These are phyloP conservation scores for Corythoichthys haematopterus DNA, from an alignment of 2,113 vertebrate genomes.

Conservation along the genomic window DNA sequence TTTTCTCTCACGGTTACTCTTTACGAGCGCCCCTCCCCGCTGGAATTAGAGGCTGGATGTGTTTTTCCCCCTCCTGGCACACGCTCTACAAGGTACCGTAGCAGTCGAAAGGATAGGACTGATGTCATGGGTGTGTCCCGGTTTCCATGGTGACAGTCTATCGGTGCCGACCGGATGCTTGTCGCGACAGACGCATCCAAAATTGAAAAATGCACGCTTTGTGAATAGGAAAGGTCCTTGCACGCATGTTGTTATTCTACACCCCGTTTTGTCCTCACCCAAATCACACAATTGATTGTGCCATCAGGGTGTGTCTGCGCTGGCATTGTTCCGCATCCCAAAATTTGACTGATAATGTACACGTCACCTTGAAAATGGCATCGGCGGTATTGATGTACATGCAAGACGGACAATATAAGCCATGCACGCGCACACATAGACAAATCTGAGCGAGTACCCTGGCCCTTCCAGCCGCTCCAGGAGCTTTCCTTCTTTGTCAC, in stretches of 20 bases:
- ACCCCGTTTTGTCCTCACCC: constrained; percentile 13
- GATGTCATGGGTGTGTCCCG: constrained; percentile 71
- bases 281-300: constrained; percentile 26
- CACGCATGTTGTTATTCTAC: constrained; percentile 24
- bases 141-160: constrained; percentile 67
- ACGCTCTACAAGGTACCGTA: constrained; percentile 52
- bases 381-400: constrained; percentile 25
- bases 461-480: constrained; percentile 96
- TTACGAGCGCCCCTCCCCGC: constrained; percentile 11
- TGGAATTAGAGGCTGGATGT: constrained; percentile 39
- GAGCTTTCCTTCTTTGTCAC: constrained; percentile 92
- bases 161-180: constrained; percentile 45
- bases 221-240: constrained; percentile 14
- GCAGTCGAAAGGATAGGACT: constrained; percentile 49
- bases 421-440: constrained; percentile 24
- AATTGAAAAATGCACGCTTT: constrained; percentile 15
- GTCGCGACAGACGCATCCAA: constrained; percentile 25
- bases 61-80: not conserved
- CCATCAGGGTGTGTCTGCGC: constrained; percentile 48
- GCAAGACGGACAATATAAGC: constrained; percentile 21
- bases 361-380: too few relatives aligned
- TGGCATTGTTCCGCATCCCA: constrained; percentile 5
- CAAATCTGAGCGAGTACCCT: constrained; percentile 78
- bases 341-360: constrained; percentile 4
- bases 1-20: constrained; percentile 37